phyloP scores from a whole-genome alignment of 2,797 vertebrate genomes.

The Florisuga fusca region DNA sequence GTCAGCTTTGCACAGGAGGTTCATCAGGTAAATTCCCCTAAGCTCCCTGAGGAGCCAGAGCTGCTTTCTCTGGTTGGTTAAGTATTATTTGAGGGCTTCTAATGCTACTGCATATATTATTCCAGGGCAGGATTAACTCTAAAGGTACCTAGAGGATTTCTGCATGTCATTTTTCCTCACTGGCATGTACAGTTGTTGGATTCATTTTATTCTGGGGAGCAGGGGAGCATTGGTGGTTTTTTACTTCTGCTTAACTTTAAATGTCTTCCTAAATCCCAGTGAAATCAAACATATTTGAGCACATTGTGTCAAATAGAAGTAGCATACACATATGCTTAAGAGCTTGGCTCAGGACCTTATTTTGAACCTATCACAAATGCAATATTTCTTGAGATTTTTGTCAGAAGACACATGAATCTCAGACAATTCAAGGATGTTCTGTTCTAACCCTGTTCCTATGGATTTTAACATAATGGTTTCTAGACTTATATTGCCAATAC shows the following conservation, averaged over 20 bases:
- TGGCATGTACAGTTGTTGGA: not conserved
- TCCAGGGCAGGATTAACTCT: not conserved
- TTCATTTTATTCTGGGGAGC: not conserved
- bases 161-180: not conserved
- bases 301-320: not conserved
- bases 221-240: not conserved
- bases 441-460: not conserved
- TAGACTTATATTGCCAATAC: conserved; percentile 21
- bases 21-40: not conserved
- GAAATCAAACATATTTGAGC: not conserved
- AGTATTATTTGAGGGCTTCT: not conserved
- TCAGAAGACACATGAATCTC: not conserved
- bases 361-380: not conserved
- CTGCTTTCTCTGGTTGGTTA: not conserved
- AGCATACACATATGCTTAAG: not conserved
- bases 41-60: not conserved
- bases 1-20: not conserved
- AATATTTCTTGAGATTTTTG: not conserved
- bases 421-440: not conserved
- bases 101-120: not conserved
- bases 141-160: not conserved
- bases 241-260: not conserved
- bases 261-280: not conserved
- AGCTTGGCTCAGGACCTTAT: not conserved
- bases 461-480: not conserved